Percentiles rank a stretch among this genome's conserved stretches.
Conservation (phyloP, 2,797 vertebrate species). For the Parauchenoglanis ngamensis region DNA sequence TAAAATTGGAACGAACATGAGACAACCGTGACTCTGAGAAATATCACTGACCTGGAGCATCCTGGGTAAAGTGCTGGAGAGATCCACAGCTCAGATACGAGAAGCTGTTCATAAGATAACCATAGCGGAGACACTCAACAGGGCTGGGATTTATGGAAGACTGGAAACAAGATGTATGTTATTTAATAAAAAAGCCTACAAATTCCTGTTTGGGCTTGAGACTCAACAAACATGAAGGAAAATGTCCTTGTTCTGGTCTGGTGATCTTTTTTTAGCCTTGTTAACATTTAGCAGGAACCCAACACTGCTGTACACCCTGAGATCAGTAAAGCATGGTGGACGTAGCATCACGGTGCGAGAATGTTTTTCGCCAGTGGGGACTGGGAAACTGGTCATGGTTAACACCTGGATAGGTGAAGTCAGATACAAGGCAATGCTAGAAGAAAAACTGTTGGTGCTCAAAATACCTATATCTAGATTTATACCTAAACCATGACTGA, state of each 20-base stretch:
- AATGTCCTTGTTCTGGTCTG: not conserved
- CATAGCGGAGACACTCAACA: not conserved
- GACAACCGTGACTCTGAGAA: not conserved
- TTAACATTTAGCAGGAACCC: not conserved
- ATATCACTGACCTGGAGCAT: not conserved
- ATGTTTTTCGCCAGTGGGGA: not conserved
- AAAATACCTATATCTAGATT: not conserved
- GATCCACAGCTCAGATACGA: not conserved
- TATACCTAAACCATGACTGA: not conserved
- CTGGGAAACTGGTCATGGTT: not conserved
- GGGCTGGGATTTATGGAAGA: not conserved
- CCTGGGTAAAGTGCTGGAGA: not conserved
- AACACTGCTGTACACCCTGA: not conserved
- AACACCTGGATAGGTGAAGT: not conserved
- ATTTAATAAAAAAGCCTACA: no score
- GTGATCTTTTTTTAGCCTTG: not conserved
- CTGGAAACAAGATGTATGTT: no score
- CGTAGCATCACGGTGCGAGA: not conserved
- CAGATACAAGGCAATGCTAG: not conserved
- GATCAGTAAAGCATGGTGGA: not conserved
- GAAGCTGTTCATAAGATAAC: not conserved
- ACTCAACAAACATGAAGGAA: not conserved
- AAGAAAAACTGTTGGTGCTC: not conserved
- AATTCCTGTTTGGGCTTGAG: not conserved
- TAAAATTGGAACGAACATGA: not conserved